phyloP scores from a whole-genome alignment of 2,113 vertebrate genomes.

The Maccullochella peelii region DNA sequence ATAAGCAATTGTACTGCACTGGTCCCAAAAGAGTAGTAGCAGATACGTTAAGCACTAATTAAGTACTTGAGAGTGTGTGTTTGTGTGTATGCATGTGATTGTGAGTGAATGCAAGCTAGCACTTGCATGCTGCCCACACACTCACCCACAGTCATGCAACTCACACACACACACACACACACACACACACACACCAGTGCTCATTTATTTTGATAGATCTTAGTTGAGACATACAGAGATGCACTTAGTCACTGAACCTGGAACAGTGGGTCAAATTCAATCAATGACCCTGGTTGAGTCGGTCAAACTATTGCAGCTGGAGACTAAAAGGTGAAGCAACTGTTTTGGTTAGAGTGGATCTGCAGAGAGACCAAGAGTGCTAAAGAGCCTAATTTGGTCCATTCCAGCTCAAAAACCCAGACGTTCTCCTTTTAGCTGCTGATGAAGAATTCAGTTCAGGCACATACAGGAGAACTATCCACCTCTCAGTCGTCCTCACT shows the following conservation, averaged over 20 bases:
- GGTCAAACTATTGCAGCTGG: conserved; percentile 1
- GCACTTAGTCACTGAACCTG: conserved; percentile 7
- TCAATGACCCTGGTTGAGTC: conserved; percentile 14
- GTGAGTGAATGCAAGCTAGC: not conserved
- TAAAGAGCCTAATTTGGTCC: conserved; percentile 1
- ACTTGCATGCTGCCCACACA: conserved; percentile 12
- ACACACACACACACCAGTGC: not conserved
- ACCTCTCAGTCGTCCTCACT: conserved; percentile 44
- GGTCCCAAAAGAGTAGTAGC: not conserved
- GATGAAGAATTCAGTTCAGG: conserved; percentile 49
- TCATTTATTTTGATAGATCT: conserved; percentile 18
- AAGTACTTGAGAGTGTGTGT: conserved; percentile 1
- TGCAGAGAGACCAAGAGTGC: not conserved
- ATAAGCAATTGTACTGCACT: not conserved
- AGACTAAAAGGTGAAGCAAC: conserved; percentile 21
- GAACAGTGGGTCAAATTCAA: conserved; percentile 11
- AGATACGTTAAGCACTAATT: conserved; percentile 1
- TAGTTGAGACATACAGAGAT: conserved; percentile 2
- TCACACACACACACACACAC: conserved; percentile 1
- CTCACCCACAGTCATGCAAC: conserved; percentile 15
- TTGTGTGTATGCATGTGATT: not conserved
- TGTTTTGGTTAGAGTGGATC: not conserved
- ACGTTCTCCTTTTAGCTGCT: conserved; percentile 20
- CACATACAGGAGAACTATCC: conserved; percentile 32
- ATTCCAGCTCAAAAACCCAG: conserved; percentile 5